Evolutionary conservation across 2,113 vertebrate species (phyloP), one percentile per base, ranked within the genome.

Genomic region (Megaceryle torquata): DNA sequence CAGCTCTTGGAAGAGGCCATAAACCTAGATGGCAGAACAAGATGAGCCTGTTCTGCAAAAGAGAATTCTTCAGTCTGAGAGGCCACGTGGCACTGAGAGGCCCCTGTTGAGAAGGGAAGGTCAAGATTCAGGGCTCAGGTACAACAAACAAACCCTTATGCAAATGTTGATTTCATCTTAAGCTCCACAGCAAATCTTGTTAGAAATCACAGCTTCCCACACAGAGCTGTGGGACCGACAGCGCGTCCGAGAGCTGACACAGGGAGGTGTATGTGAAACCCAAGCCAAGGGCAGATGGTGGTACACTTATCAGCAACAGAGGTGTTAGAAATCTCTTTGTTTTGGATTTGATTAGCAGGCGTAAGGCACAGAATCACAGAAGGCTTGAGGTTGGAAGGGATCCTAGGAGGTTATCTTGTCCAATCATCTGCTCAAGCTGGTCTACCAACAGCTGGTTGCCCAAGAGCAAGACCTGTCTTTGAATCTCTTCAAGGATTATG

Each of bases 31-130:
- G 4, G 92, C 70, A 92, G 79, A 97, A 95, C 96, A 84, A 93
- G 97, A 84, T 70, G 69, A 95, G 96, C 96, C 95, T 93, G 97
- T 96, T 97, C 91, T 80, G 95, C 94, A 86, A 19, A 86, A 60
- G 22, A 87, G 57, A 85, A 77, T 82, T 94, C 70, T 79, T 86
- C 86, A 71, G 92, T 80, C 88, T 31, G 1, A 88, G 86, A 82
- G 88, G 91, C 89, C 86, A 89, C 72, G 43, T 75, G 90, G 91
- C 75, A 71, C 5, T 1, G 28, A 80, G 95, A 56, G 81, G 93
- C 95, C 92, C 82, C 88, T 77, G 1, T 60, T 0, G 10, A 86
- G 77, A 79, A 86, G 60, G 88, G 82, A 46, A 92, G 72, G 82
- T 89, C 61, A 67, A 57, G 41, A 50, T 24, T 81, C 41, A 74